Evolutionary conservation across 2,797 vertebrate species (phyloP).

Genomic region (Pangasius macronema): DNA sequence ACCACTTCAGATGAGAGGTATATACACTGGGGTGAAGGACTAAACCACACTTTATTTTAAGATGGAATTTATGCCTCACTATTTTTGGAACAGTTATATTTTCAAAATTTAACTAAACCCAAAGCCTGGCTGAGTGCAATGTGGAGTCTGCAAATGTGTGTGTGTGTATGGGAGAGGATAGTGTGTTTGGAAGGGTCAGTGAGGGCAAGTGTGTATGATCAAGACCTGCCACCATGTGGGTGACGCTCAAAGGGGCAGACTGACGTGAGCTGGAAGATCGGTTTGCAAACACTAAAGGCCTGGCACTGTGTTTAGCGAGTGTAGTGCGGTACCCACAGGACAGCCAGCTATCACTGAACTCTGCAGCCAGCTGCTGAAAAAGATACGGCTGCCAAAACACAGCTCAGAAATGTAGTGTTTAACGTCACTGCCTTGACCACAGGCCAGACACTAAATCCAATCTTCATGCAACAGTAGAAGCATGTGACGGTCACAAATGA

Average conservation of each 20-base stretch:
- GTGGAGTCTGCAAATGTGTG: constrained; percentile 1
- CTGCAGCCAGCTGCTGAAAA: constrained; percentile 43
- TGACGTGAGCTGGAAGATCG: constrained; percentile 63
- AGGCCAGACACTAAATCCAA: constrained; percentile 35
- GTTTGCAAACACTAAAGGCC: constrained; percentile 63
- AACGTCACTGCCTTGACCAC: constrained; percentile 42
- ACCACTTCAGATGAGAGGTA: constrained; percentile 6
- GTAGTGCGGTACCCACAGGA: constrained; percentile 35
- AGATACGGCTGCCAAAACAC: constrained; percentile 44
- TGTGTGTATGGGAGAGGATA: constrained; percentile 6
- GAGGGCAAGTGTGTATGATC: constrained; percentile 47
- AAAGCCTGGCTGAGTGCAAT: constrained; percentile 15
- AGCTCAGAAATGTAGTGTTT: constrained; percentile 42
- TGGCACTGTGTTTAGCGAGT: constrained; percentile 48
- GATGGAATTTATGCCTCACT: constrained; percentile 31
- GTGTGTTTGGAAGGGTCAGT: constrained; percentile 27
- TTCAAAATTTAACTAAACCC: constrained; percentile 44
- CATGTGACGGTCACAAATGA: constrained; percentile 7
- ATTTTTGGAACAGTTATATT: constrained; percentile 31
- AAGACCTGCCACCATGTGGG: constrained; percentile 49
- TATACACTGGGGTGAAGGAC: neutral
- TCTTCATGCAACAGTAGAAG: constrained; percentile 21
- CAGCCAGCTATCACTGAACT: constrained; percentile 36
- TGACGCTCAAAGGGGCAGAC: constrained; percentile 60
- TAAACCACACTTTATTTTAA: constrained; percentile 21